Evolutionary conservation across 2,797 vertebrate genomes (phyloP), one percentile per base, ranked within the genome.

Genomic region (Sorex maritimensis): DNA sequence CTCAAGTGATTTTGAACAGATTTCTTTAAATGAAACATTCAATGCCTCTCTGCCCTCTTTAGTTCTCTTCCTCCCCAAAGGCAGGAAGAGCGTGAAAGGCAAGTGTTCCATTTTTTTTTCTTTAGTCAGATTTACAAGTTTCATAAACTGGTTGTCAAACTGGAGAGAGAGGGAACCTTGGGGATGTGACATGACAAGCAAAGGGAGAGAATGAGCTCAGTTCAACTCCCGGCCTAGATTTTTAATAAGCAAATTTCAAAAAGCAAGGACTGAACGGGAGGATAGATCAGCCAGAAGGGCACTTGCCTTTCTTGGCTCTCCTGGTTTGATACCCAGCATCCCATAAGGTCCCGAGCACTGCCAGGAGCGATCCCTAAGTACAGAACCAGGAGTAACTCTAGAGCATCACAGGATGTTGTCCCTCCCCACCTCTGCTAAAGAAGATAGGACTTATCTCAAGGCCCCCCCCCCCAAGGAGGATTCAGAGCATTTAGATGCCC

Each of bases 1-100:
- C 87, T 84, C 94, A 38, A 58, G 91, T 75, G 94, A 95, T 90
- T 92, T 82, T 75, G 41, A 90, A 86, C 83, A 88, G 55, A 58
- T 85, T 82, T 74, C 83, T 80, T 63, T 72, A 67, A 90, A 83
- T 83, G 71, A 92, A 95, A 93, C 58, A 75, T 81, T 87, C 74
- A 90, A 81, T 94, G 74, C 38, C n/a, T 85, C 52, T 96, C 93
- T 89, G 84, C 30, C 68, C 44, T 85, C 44, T 77, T 67, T 77
- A 81, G n/a, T 44, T 81, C 3, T 5, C 21, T 24, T 86, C 41
- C 23, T 79, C 77, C 49, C 24, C 19, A 34, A 46, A 86, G 52
- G 68, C 46, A 89, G 75, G 28, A 86, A 86, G 17, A 79, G 6
- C 38, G 46, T 72, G 92, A 96, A 90, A 93, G 75, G 30, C 80